Evolutionary conservation across 2,888 invertebrate species (phyloP).

Genomic region (Spilarctia lutea): DNA sequence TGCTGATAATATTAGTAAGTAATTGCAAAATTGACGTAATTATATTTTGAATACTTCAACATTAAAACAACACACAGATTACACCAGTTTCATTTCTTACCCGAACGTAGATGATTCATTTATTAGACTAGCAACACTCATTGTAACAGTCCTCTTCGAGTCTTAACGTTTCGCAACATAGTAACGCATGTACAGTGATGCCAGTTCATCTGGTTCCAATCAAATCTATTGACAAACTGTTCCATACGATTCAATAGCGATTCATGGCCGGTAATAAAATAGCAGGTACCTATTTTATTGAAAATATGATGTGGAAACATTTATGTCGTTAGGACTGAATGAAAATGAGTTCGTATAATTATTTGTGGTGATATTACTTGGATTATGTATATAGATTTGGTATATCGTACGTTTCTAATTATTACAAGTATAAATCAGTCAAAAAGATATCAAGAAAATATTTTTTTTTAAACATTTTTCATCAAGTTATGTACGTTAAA

Average conservation of each 20-base stretch:
- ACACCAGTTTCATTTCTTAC: background rate
- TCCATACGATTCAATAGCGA: constrained; percentile 38
- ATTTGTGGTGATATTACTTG: background rate
- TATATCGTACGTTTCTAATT: too few relatives aligned
- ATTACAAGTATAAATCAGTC: too few relatives aligned
- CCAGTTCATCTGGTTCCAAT: constrained; percentile 56
- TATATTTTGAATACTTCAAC: background rate
- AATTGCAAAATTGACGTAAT: background rate
- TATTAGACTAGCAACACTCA: background rate
- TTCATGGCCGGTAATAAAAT: constrained; percentile 24
- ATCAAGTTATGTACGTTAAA: too few relatives aligned
- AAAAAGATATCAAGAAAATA: background rate
- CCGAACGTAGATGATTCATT: background rate
- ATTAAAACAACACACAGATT: background rate
- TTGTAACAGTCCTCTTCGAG: background rate
- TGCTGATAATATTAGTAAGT: background rate
- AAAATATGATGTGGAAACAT: constrained; percentile 1
- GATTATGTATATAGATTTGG: too few relatives aligned
- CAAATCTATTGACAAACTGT: constrained; percentile 53
- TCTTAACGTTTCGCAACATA: constrained; percentile 17
- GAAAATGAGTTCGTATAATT: background rate
- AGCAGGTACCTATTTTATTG: constrained; percentile 2
- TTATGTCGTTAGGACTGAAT: background rate
- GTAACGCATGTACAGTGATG: constrained; percentile 43
- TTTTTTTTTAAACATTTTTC: too few relatives aligned